phyloP scores from a whole-genome alignment of 2,888 invertebrate species.

The Ectemnius continuus region DNA sequence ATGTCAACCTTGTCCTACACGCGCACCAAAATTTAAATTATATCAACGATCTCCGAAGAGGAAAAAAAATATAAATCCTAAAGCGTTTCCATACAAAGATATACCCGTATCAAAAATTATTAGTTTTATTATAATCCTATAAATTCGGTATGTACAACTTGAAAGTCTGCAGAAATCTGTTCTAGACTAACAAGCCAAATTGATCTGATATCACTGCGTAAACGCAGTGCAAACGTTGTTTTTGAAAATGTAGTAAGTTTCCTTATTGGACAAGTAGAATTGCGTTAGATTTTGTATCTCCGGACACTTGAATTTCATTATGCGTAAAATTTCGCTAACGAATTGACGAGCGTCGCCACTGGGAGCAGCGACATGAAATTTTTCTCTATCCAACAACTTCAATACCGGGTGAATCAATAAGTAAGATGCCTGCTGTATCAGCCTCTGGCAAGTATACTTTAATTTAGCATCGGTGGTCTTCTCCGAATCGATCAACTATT shows the following conservation, averaged over 20 bases:
- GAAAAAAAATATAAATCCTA: slow-evolving; percentile 2
- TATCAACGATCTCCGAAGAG: no score
- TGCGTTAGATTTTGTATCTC: slow-evolving; percentile 93
- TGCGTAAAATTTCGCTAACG: slow-evolving; percentile 87
- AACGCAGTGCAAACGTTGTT: slow-evolving; percentile 94
- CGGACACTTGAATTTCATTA: slow-evolving; percentile 89
- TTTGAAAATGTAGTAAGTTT: slow-evolving; percentile 97
- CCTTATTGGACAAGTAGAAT: slow-evolving; percentile 96
- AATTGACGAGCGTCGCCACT: slow-evolving; percentile 70
- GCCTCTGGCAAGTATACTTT: slow-evolving; percentile 92
- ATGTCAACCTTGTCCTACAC: no score
- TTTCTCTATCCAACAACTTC: slow-evolving; percentile 87
- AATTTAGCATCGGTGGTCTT: slow-evolving; percentile 97
- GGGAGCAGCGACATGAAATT: slow-evolving; percentile 44
- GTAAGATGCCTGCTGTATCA: slow-evolving; percentile 89
- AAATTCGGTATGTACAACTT: slow-evolving; percentile 37
- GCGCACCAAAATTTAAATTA: background rate
- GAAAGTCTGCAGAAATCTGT: slow-evolving; percentile 21
- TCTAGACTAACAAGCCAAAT: slow-evolving; percentile 9
- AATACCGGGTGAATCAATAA: slow-evolving; percentile 87
- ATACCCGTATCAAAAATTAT: slow-evolving; percentile 4
- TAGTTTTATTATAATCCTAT: slow-evolving; percentile 27
- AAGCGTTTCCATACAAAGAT: background rate
- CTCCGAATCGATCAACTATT: slow-evolving; percentile 95
- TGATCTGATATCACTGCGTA: slow-evolving; percentile 87